phyloP scores from a whole-genome alignment of 2,113 vertebrate genomes.

The Origma solitaria region DNA sequence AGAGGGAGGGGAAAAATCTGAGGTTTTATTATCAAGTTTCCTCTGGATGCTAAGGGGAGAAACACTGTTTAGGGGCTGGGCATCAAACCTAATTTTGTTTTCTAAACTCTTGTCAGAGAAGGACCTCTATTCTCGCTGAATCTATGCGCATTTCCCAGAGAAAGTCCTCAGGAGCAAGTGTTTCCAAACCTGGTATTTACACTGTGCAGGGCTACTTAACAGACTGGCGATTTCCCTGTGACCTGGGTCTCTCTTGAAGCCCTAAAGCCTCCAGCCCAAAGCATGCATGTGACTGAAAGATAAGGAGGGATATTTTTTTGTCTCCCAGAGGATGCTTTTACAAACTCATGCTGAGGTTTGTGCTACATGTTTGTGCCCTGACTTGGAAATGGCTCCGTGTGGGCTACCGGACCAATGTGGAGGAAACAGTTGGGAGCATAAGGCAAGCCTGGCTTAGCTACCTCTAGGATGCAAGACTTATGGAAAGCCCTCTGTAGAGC shows the following conservation, averaged over 20 bases:
- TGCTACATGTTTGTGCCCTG: neutral
- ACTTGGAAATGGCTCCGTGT: rapidly evolving
- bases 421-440: neutral
- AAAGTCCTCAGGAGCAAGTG: neutral
- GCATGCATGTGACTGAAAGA: neutral
- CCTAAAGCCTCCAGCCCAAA: neutral
- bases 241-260: neutral
- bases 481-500: neutral
- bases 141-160: neutral
- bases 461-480: neutral
- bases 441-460: neutral
- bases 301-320: neutral
- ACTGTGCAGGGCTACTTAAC: neutral
- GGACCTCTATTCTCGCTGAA: neutral
- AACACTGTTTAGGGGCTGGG: rapidly evolving
- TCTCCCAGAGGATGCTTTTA: neutral
- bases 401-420: neutral
- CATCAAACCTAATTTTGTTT: neutral
- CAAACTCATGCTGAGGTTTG: neutral
- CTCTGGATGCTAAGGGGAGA: neutral
- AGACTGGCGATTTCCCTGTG: neutral
- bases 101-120: neutral
- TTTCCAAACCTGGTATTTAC: neutral
- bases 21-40: neutral
- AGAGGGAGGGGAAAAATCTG: neutral